Evolutionary conservation across 2,888 invertebrate genomes (phyloP), one percentile per base, ranked within the genome.

Genomic region (Zaprionus obscuricornis): DNA sequence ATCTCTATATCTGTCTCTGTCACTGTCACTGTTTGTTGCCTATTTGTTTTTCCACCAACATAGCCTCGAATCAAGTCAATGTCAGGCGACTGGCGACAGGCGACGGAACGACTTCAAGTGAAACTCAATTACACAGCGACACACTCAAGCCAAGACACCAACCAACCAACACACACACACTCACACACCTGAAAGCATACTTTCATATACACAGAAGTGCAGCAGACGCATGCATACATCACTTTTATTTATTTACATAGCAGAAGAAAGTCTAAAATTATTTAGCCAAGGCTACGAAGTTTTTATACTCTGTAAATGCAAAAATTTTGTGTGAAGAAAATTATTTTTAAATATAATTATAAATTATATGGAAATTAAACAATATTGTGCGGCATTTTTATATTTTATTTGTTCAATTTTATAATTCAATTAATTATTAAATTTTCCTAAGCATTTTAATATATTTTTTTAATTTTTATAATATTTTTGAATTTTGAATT

Each of bases 211-310:
- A 45, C 26, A 20, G 18, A 34, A 52, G 40, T 22, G 16, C 13
- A 37, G 54, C 54, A 50, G 55, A 51, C 60, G 45, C 58, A 18
- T 20, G 22, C 64, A 65, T 66, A 54, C 59, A 74, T 70, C 78
- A 74, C 74, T 67, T 70, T 77, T 81, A 77, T 77, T 81, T 82
- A 77, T 81, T 67, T 77, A 70, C 70, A 74, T 60, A 37, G 18
- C 42, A 46, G 20, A 37, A 36, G 47, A 51, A 40, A 31, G 43
- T n/a, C n/a, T 34, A 16, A 42, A 40, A 34, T 5, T 11, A 0
- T 7, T 1, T 2, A 40, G 26, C 47, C 34, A 10, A 13, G 40
- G 11, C 16, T 13, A 26, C 10, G 29, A 3, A 18, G 3, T 6
- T 14, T 6, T 2, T 8, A 39, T 55, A 39, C 75, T 7, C 74